Evolutionary conservation across 2,888 invertebrate genomes (phyloP).

Genomic region (Brachypalpus laphriformis): DNA sequence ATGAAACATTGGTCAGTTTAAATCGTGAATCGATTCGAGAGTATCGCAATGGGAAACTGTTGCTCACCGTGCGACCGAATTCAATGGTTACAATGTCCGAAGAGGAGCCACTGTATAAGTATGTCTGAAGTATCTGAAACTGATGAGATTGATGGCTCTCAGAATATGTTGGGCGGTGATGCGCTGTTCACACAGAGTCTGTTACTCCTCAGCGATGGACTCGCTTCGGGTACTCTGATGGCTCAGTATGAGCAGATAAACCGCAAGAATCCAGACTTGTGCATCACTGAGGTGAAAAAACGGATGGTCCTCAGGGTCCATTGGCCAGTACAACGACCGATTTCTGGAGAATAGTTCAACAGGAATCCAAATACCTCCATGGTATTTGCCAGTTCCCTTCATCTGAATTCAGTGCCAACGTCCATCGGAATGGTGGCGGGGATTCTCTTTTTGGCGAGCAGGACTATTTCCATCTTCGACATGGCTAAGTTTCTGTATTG

Average conservation of each 20-base stretch:
- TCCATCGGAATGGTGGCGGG: too few relatives aligned
- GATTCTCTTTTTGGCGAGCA: too few relatives aligned
- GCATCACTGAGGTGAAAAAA: constrained; percentile 92
- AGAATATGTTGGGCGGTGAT: constrained; percentile 81
- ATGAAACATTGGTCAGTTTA: constrained; percentile 96
- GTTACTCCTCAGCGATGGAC: constrained; percentile 92
- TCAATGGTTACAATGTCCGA: constrained; percentile 84
- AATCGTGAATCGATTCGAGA: constrained; percentile 93
- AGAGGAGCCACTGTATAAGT: constrained; percentile 95
- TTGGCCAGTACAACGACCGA: constrained; percentile 95
- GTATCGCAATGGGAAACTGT: constrained; percentile 88
- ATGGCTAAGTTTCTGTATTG: too few relatives aligned
- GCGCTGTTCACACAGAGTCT: constrained; percentile 89
- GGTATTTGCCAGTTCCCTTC: too few relatives aligned
- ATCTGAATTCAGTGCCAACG: too few relatives aligned
- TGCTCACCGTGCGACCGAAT: constrained; percentile 91
- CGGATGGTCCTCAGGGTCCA: constrained; percentile 97
- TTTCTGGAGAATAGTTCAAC: constrained; percentile 99
- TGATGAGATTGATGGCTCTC: constrained; percentile 81
- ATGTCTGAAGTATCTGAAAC: constrained; percentile 91
- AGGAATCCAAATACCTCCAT: too few relatives aligned
- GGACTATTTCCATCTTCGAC: too few relatives aligned
- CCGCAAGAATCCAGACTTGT: constrained; percentile 93
- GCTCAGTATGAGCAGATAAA: constrained; percentile 97
- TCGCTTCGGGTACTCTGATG: constrained; percentile 95